Base-by-base conservation (phyloP, 1,140 invertebrate genomes). In the Scaptomyza montana region DNA sequence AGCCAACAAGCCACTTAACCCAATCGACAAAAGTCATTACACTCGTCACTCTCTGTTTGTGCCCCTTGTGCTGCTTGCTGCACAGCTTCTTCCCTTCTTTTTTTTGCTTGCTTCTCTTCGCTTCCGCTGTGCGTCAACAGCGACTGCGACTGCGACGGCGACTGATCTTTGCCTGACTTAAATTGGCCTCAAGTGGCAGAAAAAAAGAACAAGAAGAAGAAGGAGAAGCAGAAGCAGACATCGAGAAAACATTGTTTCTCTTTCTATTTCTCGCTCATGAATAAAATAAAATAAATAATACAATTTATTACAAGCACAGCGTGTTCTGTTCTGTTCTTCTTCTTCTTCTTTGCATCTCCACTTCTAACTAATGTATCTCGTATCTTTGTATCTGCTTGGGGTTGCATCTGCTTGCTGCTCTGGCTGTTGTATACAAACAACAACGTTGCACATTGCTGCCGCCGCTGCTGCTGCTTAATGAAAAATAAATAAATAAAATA, bases 21-120 rank as follows among this genome's bases (percentile, higher is more conserved):
- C 84, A 89, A 87, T 89, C 84, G 84, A 87, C 84, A 87, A 87
- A 89, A 87, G 84, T 89, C 84, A 89, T 87, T 87, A 87, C 84
- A 89, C 84, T 87, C 84, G 85, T 87, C 84, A 87, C 79, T 84
- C 77, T 86, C 74, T 61, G 49, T 13, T 9, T 36, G 33, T 50
- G 49, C 41, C 49, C 19, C 60, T 4, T 25, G 21, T 46, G 19
- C 39, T 19, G 12, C 67, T 25, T n/a, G 33, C 28, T 21, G 16
- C 62, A 6, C 36, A 62, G 41, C 64, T 60, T 9, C 70, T 39
- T 30, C 12, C 64, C 54, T 36, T 62, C 19, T n/a, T n/a, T 43
- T n/a, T 43, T 43, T 30, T 41, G 2, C n/a, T 43, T 43, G 39
- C 39, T 43, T 43, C 12, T 3, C 39, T n/a, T 43, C 76, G 82